Conservation (phyloP, 2,113 vertebrate genomes). For the Atherinomorus stipes region DNA sequence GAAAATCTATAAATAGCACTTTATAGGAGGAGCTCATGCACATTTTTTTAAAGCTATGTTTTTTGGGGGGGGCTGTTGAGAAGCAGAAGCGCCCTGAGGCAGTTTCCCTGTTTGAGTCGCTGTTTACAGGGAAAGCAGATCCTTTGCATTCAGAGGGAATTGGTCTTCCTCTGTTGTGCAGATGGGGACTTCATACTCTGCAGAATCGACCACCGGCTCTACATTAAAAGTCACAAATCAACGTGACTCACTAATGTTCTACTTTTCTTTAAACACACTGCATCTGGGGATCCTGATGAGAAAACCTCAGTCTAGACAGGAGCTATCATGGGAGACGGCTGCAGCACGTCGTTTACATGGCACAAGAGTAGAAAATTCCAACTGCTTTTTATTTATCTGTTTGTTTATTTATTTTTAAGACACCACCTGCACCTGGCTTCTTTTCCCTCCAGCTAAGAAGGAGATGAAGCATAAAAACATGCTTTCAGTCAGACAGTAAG, state of each 20-base stretch:
- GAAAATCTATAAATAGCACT: slow-evolving; percentile 18
- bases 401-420: background rate
- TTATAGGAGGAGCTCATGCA: background rate
- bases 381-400: background rate
- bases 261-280: slow-evolving; percentile 6
- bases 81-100: slow-evolving; percentile 34
- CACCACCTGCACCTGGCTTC: background rate
- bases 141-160: slow-evolving; percentile 48
- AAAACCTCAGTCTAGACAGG: slow-evolving; percentile 40
- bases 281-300: slow-evolving; percentile 25
- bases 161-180: slow-evolving; percentile 21
- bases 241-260: background rate
- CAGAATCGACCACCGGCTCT: slow-evolving; percentile 3
- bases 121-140: slow-evolving; percentile 61
- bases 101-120: slow-evolving; percentile 16
- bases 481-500: slow-evolving; percentile 15
- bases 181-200: slow-evolving; percentile 33
- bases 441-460: background rate
- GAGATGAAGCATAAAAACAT: background rate
- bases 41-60: slow-evolving; percentile 5
- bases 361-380: slow-evolving; percentile 1
- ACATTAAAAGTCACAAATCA: slow-evolving; percentile 14
- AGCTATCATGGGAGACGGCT: slow-evolving; percentile 27
- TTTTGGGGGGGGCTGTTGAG: slow-evolving; percentile 5
- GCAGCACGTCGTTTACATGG: background rate